Evolutionary conservation across 2,113 vertebrate genomes (phyloP).

Genomic region (Oryzias curvinotus): DNA sequence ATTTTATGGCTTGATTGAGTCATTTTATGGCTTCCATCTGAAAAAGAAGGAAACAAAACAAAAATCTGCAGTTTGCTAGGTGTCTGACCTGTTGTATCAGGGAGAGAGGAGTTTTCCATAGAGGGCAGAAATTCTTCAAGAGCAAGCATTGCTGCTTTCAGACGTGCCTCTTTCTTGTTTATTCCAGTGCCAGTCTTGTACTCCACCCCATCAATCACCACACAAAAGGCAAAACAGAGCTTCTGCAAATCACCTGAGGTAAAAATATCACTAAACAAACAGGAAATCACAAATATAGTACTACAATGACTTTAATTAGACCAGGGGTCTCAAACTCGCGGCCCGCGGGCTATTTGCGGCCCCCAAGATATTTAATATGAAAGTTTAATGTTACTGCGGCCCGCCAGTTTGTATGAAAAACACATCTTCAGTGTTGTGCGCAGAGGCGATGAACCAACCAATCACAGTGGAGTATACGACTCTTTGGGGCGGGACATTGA

Average conservation of each 20-base stretch:
- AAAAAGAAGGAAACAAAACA: background rate
- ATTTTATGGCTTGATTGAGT: no score
- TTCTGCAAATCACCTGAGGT: constrained; percentile 49
- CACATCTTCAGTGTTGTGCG: no score
- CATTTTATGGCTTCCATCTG: no score
- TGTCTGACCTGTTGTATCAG: constrained; percentile 70
- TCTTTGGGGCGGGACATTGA: no score
- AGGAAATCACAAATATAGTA: background rate
- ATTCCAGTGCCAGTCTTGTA: constrained; percentile 88
- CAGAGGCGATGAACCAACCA: no score
- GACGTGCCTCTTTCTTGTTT: constrained; percentile 88
- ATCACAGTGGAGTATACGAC: no score
- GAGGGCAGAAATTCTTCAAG: constrained; percentile 82
- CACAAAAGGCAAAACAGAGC: constrained; percentile 91
- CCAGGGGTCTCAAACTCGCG: no score
- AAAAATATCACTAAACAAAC: background rate
- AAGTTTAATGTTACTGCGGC: no score
- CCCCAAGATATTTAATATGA: no score
- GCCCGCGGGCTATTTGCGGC: no score
- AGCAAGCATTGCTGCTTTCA: constrained; percentile 85
- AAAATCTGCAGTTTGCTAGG: background rate
- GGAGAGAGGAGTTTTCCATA: constrained; percentile 50
- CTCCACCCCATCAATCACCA: constrained; percentile 84
- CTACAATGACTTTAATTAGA: no score
- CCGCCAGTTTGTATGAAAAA: no score